Base-by-base conservation (phyloP, 2,888 invertebrate species). In the Ferdinandea cuprea region DNA sequence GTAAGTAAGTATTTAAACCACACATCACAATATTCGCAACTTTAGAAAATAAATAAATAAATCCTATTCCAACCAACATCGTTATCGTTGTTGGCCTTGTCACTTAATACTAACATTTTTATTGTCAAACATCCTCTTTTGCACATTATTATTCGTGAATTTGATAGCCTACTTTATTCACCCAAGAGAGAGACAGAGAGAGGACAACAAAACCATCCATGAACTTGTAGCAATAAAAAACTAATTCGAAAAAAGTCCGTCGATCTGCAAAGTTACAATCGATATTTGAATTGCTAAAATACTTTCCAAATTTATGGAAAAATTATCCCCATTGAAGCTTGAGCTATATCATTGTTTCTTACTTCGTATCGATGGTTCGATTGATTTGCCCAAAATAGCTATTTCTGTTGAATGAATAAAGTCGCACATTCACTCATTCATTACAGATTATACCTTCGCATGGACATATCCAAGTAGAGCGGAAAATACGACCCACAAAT, bases 361-460 rank as follows among this genome's bases (percentile, higher is more conserved):
- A n/a, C n/a, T n/a, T n/a, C n/a, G n/a, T 25, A 50, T 42, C 48
- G 9, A 59, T 73, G 56, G 68, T 48, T 52, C 13, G 42, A 72
- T 59, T 44, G 59, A 54, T 61, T 68, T 52, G 35, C 54, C 19
- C 28, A 25, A 30, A 56, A 72, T 30, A n/a, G n/a, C n/a, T n/a
- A 28, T 56, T 80, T 56, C 74, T 9, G 56, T 74, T 74, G 56
- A 63, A 69, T 48, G 48, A 69, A 35, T 13, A 65, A 37, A 69
- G 17, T 44, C 65, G 40, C 52, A 65, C 52, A 59, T 32, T 40
- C 13, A 32, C 21, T 42, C 56, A 73, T 80, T 74, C 56, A 73
- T 80, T 61, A 80, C 28, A 56, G 63, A 80, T 74, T 74, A 69
- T 42, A 28, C n/a, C n/a, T n/a, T n/a, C 42, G 35, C 17, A 54